These are phyloP conservation scores for human (Homo sapiens) DNA, from an alignment of 2,113 vertebrate genomes.

Conservation along the genomic window GRCh38 chr5:72441001-72441500, in stretches of 20 bases:
- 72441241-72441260: not conserved
- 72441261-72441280: not conserved
- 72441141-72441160: constrained; percentile 36
- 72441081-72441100: not conserved
- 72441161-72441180: not conserved
- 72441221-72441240: not conserved
- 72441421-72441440: not conserved
- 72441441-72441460: not conserved
- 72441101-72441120: not conserved
- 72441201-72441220: not conserved
- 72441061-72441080: not conserved
- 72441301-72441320: not conserved
- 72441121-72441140: not conserved
- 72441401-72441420: not conserved
- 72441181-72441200: not conserved
- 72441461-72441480: not conserved
- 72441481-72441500: not conserved
- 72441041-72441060: not conserved
- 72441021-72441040: not conserved
- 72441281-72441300: not conserved
- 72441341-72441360: not conserved
- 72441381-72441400: not conserved
- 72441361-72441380: not conserved
- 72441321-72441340: not conserved
- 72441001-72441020: not conserved